Evolutionary conservation across 2,888 invertebrate species (phyloP), one percentile per base, ranked within the genome.

Genomic region (Caenorhabditis sulstoni): DNA sequence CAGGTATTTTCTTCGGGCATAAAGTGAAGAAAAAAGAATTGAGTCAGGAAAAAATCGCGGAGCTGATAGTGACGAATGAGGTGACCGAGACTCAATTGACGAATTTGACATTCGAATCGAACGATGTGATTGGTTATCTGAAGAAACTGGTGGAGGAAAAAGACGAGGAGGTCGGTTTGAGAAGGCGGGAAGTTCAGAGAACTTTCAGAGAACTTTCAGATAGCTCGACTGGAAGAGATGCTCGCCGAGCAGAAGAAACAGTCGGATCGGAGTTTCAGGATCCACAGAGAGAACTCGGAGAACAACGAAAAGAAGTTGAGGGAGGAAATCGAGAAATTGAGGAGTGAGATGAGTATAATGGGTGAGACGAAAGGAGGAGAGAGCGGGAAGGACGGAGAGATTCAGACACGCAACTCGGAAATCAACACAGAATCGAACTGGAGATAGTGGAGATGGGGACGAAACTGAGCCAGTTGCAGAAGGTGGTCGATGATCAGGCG

Each of bases 391-490:
- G 29, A 39, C 39, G 16, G 18, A 41, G 20, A 14, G 7, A n/a
- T 67, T 39, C 35, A 82, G 82, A 82, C 47, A 80, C 82, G 5
- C 82, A 82, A 58, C 65, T 82, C 8, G 82, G 82, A 35, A 82
- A 82, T 70, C 82, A 82, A 49, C 80, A 82, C 53, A 45, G 82
- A 61, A 82, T 82, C 49, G 79, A 76, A 20, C 11, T 82, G 45
- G 82, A 82, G 23, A 82, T 82, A 20, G 67, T 78, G 39, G 82
- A 82, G 37, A 82, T 82, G 82, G 73, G 70, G 11, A 61, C 78
- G 41, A 80, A 82, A 39, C 44, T 82, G 47, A 71, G 14, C n/a
- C 53, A 68, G 3, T 29, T 79, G 11, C 65, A 79, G 39, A 37
- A 58, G 37, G 55, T 65, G 37, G 71, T 82, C 12, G 77, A 68